Evolutionary conservation across 2,888 invertebrate genomes (phyloP), one percentile per base, ranked within the genome.

Genomic region (Xestobium rufovillosum): DNA sequence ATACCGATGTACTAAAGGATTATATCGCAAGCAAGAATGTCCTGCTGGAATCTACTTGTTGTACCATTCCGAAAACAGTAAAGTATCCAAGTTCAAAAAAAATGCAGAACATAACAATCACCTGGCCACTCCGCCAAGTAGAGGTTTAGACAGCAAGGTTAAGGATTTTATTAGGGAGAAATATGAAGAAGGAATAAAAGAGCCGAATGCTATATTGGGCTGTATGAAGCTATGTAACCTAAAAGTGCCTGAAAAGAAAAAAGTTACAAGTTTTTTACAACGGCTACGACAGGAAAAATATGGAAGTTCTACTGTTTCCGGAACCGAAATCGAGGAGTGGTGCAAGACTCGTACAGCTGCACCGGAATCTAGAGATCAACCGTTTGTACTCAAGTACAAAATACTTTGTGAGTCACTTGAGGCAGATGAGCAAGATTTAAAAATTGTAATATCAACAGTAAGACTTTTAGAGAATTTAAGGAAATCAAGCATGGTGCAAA

Each of bases 311-410:
- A 27, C 28, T 9, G 4, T 27, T 27, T 27, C 8, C 10, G 28
- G 28, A n/a, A 27, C 9, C 6, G 28, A 27, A 10, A n/a, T 27
- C 6, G 10, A 27, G n/a, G 10, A 27, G 4, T 27, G 28, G 28
- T 27, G 28, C 10, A 10, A n/a, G 6, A 10, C 6, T n/a, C 9
- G 10, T 6, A 9, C 6, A 27, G 11, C 10, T 11, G 28, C 11
- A 27, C n/a, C n/a, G n/a, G 10, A 27, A 27, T 6, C 9, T 6
- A 6, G 6, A 6, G 28, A 27, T 27, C 6, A 10, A 9, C 11
- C 11, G 4, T 6, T 27, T 11, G 28, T 27, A 9, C 10, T 27
- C 6, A 10, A 27, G 6, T 27, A 27, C 10, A 27, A 6, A n/a
- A 27, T 27, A 9, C 6, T 9, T 9, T 27, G 28, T 27, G 28